Percentiles rank a stretch among this genome's conserved stretches.
Evolutionary conservation across 37 sponge, comb jelly and placozoan genomes (phyloP).

Genomic region (Oscarella lobularis): DNA sequence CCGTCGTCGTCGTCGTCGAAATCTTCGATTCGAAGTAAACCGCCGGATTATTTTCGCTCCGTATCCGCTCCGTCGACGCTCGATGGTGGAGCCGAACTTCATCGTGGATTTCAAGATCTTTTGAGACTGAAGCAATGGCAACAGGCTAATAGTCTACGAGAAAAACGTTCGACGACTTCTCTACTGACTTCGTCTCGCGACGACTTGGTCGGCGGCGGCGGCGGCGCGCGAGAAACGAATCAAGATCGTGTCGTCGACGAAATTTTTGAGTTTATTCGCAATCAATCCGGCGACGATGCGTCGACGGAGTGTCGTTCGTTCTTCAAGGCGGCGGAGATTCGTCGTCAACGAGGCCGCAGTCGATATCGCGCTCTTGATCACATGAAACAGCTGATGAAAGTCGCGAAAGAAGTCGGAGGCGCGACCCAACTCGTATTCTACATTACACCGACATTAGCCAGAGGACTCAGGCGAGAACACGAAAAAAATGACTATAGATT

Average conservation of each 20-base stretch:
- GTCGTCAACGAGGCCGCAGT: slow-evolving; percentile 47
- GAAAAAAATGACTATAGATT: neutral
- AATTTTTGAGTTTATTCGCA: neutral
- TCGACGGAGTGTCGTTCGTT: neutral
- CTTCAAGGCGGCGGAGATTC: slow-evolving; percentile 35
- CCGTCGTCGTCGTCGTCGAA: neutral
- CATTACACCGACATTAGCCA: slow-evolving; percentile 28
- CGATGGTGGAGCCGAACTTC: neutral
- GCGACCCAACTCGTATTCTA: slow-evolving; percentile 52
- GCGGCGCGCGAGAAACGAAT: too few relatives aligned
- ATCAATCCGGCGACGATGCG: neutral
- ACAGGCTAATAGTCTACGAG: neutral
- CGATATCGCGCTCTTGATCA: slow-evolving; percentile 55
- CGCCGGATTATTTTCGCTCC: neutral
- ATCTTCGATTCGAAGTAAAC: neutral
- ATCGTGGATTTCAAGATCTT: neutral
- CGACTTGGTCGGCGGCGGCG: too few relatives aligned
- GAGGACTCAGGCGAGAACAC: slow-evolving; percentile 9
- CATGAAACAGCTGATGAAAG: slow-evolving; percentile 58
- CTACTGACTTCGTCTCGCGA: too few relatives aligned
- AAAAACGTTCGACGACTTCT: neutral
- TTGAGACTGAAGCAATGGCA: neutral
- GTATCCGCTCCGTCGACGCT: neutral
- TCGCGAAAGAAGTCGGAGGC: slow-evolving; percentile 13
- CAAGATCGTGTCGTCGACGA: neutral